Percentiles rank a stretch among this genome's conserved stretches.
phyloP scores from a whole-genome alignment of 2,888 invertebrate genomes.

The Metallyticus violacea region DNA sequence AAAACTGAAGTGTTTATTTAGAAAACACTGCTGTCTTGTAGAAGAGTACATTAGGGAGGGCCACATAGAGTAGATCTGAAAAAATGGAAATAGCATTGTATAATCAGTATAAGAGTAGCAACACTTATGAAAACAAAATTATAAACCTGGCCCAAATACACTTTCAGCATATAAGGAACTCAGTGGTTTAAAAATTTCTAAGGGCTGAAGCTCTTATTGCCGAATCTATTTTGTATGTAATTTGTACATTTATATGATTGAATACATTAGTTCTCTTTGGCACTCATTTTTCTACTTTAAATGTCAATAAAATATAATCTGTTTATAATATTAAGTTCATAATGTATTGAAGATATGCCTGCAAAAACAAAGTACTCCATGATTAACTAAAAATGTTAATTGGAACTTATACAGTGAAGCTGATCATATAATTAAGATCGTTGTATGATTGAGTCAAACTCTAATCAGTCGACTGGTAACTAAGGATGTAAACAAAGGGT shows the following conservation, averaged over 20 bases:
- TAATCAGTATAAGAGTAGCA: not conserved
- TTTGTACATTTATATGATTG: not conserved
- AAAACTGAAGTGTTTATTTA: constrained; percentile 31
- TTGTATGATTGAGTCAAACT: no score
- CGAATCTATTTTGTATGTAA: not conserved
- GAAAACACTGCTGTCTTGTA: not conserved
- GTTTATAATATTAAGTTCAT: not conserved
- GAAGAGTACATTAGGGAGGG: not conserved
- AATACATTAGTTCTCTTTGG: not conserved
- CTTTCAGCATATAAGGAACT: not conserved
- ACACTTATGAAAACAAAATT: no score
- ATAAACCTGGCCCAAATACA: not conserved
- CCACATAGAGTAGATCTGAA: not conserved
- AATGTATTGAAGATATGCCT: not conserved
- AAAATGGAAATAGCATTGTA: not conserved
- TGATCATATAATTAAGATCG: no score
- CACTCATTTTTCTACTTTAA: not conserved
- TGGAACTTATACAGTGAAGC: no score
- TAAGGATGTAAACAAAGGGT: no score
- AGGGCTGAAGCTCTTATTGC: not conserved
- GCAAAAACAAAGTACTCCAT: no score
- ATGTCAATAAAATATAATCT: not conserved
- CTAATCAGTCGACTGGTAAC: no score
- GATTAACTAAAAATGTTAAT: no score
- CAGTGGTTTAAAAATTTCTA: not conserved